Base-by-base conservation (phyloP, 1,140 invertebrate genomes). In the Rhagoletis pomonella region DNA sequence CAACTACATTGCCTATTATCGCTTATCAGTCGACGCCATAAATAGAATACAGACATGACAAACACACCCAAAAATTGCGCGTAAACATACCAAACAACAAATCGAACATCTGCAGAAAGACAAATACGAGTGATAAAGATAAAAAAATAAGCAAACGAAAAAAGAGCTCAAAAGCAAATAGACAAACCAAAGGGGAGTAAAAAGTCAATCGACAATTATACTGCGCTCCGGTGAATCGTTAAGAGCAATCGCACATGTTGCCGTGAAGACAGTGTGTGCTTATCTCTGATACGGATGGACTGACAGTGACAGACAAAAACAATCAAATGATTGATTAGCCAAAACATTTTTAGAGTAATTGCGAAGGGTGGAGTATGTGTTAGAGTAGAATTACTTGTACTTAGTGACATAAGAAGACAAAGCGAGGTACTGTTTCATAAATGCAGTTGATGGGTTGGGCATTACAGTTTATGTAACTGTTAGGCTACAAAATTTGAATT, bases 271-370 rank as follows among this genome's bases (percentile, higher is more conserved):
- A 62, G 12, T 14, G 44, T 73, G 4, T 42, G 44, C 69, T 73
- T 81, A 81, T 81, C 47, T 50, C 0, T 29, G 73, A 5, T 81
- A 29, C 44, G 73, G 7, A 9, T 81, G n/a, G 73, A 9, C 17
- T 55, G 73, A 81, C 73, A 81, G 73, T 81, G n/a, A 81, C 73
- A 77, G 4, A 58, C 10, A 69, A 81, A 50, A n/a, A 58, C 73
- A 81, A n/a, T 81, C 12, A 81, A 81, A 81, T 81, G 73, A 81
- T 81, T 81, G 73, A 81, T 81, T 81, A 81, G 73, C 17, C 47
- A 58, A 81, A 81, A 81, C 73, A 81, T 55, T 55, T 55, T 55
- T 81, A 81, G 17, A 19, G 73, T 55, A 81, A 81, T 81, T 81
- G 42, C 73, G n/a, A 10, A 12, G 47, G 47, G 1, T 81, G 1